Base-by-base conservation (phyloP, 2,113 vertebrate species). In the Furnarius figulus region DNA sequence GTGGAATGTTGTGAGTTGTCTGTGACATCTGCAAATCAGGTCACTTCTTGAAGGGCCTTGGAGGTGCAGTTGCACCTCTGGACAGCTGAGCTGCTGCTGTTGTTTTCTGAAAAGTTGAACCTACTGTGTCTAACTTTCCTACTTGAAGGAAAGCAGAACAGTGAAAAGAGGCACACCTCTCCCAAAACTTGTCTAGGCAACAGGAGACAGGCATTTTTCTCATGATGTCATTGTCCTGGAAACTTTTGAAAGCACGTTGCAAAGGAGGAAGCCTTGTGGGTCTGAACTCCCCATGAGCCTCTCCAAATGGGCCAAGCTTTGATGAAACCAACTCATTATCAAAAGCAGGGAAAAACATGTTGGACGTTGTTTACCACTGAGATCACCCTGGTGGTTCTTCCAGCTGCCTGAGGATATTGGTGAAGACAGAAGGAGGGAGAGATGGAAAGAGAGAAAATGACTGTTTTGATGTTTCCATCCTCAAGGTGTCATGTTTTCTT, bases 281-380 rank as follows among this genome's bases (percentile, higher is more conserved):
- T 85, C 94, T 97, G 93, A 97, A 96, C 96, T 96, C 95, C 93
- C 87, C 63, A 90, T 80, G 95, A 93, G 94, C 75, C 83, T 96
- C 73, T 58, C 73, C 85, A 93, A 96, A 77, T 79, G 89, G 95
- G 96, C 93, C 87, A 97, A 94, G 89, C 95, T 97, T 97, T 97
- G 96, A 96, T 90, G 95, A 97, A 97, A 96, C 92, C 89, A 96
- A 65, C 93, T 96, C 83, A 95, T 97, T 97, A 97, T 79, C 95
- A 93, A 91, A 96, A 97, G 87, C 84, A 14, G 71, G 61, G 95
- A 95, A 95, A 96, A 97, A 97, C 96, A 95, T 90, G 95, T 96
- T 94, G 95, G 94, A 95, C 58, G 33, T 96, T 97, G 94, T 97
- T 97, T 96, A 95, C 95, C 77, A 94, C 83, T 97, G 96, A 96